Percentiles rank a stretch among this genome's conserved stretches.
Evolutionary conservation across 2,888 invertebrate genomes (phyloP).

Genomic region (Plebejus melissa): DNA sequence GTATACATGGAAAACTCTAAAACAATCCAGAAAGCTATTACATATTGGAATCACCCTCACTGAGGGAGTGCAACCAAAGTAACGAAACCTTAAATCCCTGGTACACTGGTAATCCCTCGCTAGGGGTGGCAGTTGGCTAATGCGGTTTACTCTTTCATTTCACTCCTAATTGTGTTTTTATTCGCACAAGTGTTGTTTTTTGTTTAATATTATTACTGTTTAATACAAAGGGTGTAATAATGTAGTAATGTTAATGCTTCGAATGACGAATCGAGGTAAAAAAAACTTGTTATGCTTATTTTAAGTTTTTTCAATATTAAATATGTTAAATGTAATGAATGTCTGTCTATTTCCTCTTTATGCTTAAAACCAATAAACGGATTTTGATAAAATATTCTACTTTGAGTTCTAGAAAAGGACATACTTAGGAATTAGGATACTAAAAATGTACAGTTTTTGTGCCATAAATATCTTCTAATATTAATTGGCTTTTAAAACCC

Average conservation of each 20-base stretch:
- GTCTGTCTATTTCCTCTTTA: no score
- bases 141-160: slow-evolving; percentile 76
- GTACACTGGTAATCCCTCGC: slow-evolving; percentile 75
- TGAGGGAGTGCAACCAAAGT: slow-evolving; percentile 51
- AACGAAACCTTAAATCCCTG: slow-evolving; percentile 80
- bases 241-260: not conserved
- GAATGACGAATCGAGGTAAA: no score
- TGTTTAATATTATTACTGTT: slow-evolving; percentile 42
- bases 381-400: no score
- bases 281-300: no score
- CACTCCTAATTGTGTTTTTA: slow-evolving; percentile 71
- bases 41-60: not conserved
- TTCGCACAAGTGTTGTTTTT: slow-evolving; percentile 60
- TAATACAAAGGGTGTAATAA: not conserved
- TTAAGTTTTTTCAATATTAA: no score
- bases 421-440: no score
- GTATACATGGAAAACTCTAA: no score
- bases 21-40: not conserved
- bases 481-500: not conserved
- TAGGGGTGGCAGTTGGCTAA: slow-evolving; percentile 76
- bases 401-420: no score
- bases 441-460: no score
- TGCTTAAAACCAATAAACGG: no score
- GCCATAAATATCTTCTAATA: not conserved
- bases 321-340: no score